These are phyloP conservation scores for Magallana gigas DNA, from an alignment of 1,140 invertebrate species.

Conservation along the genomic window DNA sequence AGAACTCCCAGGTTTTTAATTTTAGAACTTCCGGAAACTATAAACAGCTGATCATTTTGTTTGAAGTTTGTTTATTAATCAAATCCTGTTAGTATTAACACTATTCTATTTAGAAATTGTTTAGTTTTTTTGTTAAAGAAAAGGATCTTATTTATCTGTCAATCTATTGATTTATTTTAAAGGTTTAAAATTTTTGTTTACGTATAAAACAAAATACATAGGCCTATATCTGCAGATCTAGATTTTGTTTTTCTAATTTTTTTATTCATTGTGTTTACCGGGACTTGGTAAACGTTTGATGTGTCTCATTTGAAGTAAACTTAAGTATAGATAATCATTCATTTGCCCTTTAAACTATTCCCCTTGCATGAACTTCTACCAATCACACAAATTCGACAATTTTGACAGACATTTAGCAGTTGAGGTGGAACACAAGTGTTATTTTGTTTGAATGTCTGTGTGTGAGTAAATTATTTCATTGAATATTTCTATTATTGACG, in stretches of 20 bases:
- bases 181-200: neutral
- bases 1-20: neutral
- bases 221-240: neutral
- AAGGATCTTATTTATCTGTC: no score
- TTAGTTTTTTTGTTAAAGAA: neutral
- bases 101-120: neutral
- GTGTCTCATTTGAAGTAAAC: neutral
- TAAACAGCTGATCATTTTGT: neutral
- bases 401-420: neutral
- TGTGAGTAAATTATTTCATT: neutral
- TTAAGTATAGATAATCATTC: neutral
- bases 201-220: no score
- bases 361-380: neutral
- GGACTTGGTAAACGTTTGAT: neutral
- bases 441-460: neutral
- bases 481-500: no score
- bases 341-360: no score
- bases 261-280: neutral
- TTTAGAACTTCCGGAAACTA: neutral
- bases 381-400: neutral
- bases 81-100: neutral
- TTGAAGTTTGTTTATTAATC: neutral
- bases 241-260: neutral
- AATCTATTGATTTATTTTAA: neutral
- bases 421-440: neutral